phyloP scores from a whole-genome alignment of 2,113 vertebrate genomes.

The Stegastes partitus region DNA sequence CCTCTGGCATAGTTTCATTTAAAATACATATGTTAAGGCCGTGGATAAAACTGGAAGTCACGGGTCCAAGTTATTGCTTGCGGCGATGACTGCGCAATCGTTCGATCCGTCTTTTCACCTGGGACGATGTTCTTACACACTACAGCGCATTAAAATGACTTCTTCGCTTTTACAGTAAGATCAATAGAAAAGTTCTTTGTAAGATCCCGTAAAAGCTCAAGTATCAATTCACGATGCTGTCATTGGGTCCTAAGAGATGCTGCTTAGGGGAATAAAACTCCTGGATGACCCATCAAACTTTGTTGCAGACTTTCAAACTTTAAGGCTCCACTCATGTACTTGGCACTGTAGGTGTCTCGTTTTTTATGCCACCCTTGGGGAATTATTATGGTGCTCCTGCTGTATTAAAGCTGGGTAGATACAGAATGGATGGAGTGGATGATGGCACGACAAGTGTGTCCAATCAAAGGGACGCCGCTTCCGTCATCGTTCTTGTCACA shows the following conservation, averaged over 20 bases:
- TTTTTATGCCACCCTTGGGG: not conserved
- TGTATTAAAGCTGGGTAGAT: not conserved
- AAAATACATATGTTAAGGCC: conserved; percentile 3
- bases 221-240: conserved; percentile 7
- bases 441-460: conserved; percentile 5
- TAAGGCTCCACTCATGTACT: not conserved
- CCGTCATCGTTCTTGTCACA: not conserved
- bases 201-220: conserved; percentile 10
- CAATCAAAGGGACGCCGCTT: not conserved
- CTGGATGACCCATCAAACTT: conserved; percentile 19
- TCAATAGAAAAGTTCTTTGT: conserved; percentile 22
- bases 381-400: not conserved
- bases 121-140: conserved; percentile 1
- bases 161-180: conserved; percentile 24
- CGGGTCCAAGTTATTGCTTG: not conserved
- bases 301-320: conserved; percentile 28
- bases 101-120: conserved; percentile 15
- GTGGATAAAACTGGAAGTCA: not conserved
- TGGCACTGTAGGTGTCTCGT: not conserved
- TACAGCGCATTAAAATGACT: conserved; percentile 3
- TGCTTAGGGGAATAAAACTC: conserved; percentile 5
- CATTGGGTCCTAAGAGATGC: not conserved
- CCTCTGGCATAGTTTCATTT: conserved; percentile 8
- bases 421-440: conserved; percentile 10
- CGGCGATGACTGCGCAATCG: not conserved